Conservation (phyloP, 2,888 invertebrate genomes). For the Exocentrus adspersus region DNA sequence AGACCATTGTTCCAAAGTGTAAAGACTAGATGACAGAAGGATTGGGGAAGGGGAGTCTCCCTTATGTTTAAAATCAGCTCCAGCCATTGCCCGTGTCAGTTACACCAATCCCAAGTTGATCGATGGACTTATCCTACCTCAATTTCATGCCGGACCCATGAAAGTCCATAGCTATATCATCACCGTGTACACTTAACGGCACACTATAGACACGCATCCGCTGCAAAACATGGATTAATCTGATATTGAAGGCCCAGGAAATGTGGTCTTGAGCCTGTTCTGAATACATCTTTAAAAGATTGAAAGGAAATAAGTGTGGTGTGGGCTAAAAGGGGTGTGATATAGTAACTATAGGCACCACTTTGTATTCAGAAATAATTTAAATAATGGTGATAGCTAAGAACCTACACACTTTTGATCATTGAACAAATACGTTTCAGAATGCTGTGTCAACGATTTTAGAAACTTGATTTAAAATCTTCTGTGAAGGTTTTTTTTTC, state of each 20-base stretch:
- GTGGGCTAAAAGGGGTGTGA: too few relatives aligned
- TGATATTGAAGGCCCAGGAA: background rate
- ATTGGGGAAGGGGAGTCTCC: slow-evolving; percentile 14
- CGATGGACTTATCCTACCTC: slow-evolving; percentile 28
- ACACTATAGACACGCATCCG: slow-evolving; percentile 22
- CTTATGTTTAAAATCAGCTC: slow-evolving; percentile 31
- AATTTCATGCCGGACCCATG: slow-evolving; percentile 23
- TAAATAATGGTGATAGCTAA: too few relatives aligned
- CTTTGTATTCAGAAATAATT: too few relatives aligned
- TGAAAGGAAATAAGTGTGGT: background rate
- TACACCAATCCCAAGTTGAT: slow-evolving; percentile 17
- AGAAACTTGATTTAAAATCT: too few relatives aligned
- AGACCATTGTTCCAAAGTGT: background rate
- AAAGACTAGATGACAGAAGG: background rate
- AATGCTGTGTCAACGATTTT: too few relatives aligned
- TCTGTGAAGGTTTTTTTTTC: too few relatives aligned
- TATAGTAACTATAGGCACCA: too few relatives aligned
- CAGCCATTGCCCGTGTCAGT: slow-evolving; percentile 30
- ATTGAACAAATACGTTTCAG: too few relatives aligned
- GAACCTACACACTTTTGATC: too few relatives aligned
- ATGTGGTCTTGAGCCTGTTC: background rate
- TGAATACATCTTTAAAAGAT: background rate
- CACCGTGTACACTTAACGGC: slow-evolving; percentile 31
- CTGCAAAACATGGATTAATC: slow-evolving; percentile 21
- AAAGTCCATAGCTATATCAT: slow-evolving; percentile 35